A percentile compares a stretch with the other conserved stretches of the same genome.
Evolutionary conservation across 2,113 vertebrate genomes (phyloP).

Genomic region (Uria aalge): DNA sequence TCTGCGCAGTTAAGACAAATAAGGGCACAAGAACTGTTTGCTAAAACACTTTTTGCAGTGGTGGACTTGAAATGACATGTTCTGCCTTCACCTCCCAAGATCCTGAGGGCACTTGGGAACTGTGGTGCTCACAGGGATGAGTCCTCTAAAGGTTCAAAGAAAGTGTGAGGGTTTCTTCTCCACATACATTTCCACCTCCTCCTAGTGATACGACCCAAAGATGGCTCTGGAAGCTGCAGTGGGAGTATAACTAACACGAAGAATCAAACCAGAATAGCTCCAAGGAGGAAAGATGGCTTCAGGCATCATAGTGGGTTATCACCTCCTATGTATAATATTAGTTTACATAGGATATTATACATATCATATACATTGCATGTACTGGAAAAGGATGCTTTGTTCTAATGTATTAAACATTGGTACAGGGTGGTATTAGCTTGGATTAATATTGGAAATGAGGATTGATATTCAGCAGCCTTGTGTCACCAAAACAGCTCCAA

Average conservation of each 20-base stretch:
- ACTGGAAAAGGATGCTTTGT: neutral
- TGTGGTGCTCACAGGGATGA: accelerated
- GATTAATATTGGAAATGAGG: neutral
- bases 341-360: neutral
- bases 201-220: neutral
- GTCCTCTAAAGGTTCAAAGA: neutral
- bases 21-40: neutral
- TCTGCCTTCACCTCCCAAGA: neutral
- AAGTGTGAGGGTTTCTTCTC: neutral
- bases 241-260: neutral
- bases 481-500: neutral
- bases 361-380: neutral
- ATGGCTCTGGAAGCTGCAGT: neutral
- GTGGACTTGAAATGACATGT: neutral
- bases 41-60: neutral
- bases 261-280: neutral
- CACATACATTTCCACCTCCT: neutral
- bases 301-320: neutral
- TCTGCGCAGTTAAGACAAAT: neutral
- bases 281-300: neutral
- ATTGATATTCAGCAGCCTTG: neutral
- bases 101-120: neutral
- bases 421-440: neutral
- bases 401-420: neutral
- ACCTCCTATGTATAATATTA: neutral